Evolutionary conservation across 92 coral and sea anemone genomes (phyloP), one percentile per base, ranked within the genome.

Genomic region (Porites lobata): DNA sequence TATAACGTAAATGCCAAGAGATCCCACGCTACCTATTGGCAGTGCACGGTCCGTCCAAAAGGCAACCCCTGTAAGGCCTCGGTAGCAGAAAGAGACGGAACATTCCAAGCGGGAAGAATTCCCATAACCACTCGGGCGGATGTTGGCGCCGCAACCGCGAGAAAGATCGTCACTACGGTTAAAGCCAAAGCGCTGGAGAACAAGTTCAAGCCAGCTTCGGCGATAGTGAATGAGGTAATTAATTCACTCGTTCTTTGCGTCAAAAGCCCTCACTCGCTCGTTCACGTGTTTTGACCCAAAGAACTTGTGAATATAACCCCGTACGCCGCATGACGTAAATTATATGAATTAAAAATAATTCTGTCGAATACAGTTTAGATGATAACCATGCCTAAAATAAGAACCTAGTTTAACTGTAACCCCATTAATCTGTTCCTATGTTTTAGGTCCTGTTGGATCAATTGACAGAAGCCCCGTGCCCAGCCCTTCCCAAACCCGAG

Each of bases 171-270:
- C 2, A 50, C 77, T 43, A 72, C 32, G 17, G 57, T 72, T 38
- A 72, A 72, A 51, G 22, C 20, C 32, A 72, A 72, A 59, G 77
- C 61, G 10, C 19, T 72, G 77, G 59, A 72, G 59, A 67, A 29
- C 38, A 29, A 29, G 38, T 1, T 29, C 3, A 29, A 29, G 38
- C 38, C 38, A 29, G 38, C 38, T 29, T 29, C 38, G 38, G 38
- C 38, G 38, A 29, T 29, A 29, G 38, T 29, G 38, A 29, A 29
- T 2, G 9, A 67, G 26, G 12, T 9, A 67, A 67, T 67, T 67
- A 13, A 18, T 21, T 19, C 11, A 11, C 8, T n/a, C 8, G 32
- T 6, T 66, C 8, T 63, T n/a, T n/a, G 14, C 69, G 8, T 7
- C 19, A 14, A 65, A n/a, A 22, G 21, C 8, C 8, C 19, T 14